phyloP scores from a whole-genome alignment of 2,113 vertebrate species.

The Himantopus leucocephalus region DNA sequence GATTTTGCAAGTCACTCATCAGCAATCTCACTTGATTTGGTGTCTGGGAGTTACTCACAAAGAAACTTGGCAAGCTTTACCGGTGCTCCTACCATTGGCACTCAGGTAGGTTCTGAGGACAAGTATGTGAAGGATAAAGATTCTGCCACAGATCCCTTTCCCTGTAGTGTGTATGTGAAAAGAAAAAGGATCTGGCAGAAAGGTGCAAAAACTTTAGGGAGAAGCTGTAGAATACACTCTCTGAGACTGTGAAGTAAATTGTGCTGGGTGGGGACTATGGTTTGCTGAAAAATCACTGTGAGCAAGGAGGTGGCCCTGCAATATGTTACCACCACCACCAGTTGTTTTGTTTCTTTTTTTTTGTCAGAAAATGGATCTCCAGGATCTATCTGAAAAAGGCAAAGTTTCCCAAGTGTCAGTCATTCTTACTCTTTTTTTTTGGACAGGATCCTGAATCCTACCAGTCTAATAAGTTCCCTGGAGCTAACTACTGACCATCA shows the following conservation, averaged over 20 bases:
- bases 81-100: neutral
- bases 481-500: neutral
- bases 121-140: fast-evolving
- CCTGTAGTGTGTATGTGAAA: neutral
- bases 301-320: neutral
- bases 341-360: neutral
- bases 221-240: neutral
- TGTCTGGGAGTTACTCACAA: conserved; percentile 9
- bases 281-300: neutral
- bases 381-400: neutral
- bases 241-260: neutral
- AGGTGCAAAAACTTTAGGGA: neutral
- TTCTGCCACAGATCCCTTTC: neutral
- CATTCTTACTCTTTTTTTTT: neutral
- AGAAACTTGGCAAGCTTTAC: conserved; percentile 13
- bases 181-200: neutral
- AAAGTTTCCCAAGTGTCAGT: neutral
- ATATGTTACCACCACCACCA: neutral
- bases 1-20: conserved; percentile 20
- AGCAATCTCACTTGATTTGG: neutral
- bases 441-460: neutral
- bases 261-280: neutral
- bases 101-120: neutral
- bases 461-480: neutral
- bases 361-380: neutral